Evolutionary conservation across 1,140 invertebrate species (phyloP).

Genomic region (Halictus rubicundus): DNA sequence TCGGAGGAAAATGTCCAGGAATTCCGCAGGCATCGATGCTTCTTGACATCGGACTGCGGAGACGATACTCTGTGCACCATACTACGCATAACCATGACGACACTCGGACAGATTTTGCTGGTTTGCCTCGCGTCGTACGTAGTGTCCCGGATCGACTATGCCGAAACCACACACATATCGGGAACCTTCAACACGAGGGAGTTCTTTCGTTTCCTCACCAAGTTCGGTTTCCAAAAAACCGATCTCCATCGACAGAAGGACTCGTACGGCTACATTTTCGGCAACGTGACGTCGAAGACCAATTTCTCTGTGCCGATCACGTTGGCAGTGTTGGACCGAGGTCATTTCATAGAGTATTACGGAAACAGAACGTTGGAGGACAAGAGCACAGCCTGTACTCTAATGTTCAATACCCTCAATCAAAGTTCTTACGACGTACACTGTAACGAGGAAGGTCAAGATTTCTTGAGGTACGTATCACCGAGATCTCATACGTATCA

Average conservation of each 20-base stretch:
- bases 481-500: too few species aligned
- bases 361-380: conserved; percentile 85
- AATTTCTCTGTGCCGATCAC: conserved; percentile 87
- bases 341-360: conserved; percentile 94
- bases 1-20: conserved; percentile 35
- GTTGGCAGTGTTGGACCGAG: conserved; percentile 92
- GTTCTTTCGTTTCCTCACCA: conserved; percentile 95
- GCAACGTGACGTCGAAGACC: conserved; percentile 91
- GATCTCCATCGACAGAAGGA: conserved; percentile 89
- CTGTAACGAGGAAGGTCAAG: conserved; percentile 91
- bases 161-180: conserved; percentile 80
- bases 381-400: conserved; percentile 86
- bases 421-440: conserved; percentile 90
- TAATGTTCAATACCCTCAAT: conserved; percentile 93
- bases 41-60: conserved; percentile 36
- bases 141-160: conserved; percentile 48
- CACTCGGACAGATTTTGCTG: conserved; percentile 11
- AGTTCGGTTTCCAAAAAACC: conserved; percentile 99
- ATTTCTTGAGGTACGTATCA: conserved; percentile 86
- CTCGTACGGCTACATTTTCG: conserved; percentile 96
- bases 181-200: conserved; percentile 86
- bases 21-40: not conserved
- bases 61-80: not conserved
- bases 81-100: conserved; percentile 15
- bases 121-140: conserved; percentile 37